Evolutionary conservation across 2,113 vertebrate species (phyloP).

Genomic region (Anseranas semipalmata): DNA sequence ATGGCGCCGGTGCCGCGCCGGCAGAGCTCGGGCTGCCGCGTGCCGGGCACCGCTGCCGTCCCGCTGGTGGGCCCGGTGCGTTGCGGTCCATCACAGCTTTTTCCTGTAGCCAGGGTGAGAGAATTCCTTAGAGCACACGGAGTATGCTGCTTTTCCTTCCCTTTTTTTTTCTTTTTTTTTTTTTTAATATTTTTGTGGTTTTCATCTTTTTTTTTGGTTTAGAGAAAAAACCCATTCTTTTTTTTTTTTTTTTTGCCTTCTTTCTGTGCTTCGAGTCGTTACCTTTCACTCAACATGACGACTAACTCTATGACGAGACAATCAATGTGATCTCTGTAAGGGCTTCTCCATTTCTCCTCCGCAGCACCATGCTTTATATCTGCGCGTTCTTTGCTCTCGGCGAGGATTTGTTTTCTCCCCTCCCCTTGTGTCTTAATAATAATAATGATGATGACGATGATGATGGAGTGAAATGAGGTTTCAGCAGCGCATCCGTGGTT

Average conservation of each 20-base stretch:
- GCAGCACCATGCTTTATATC: background rate
- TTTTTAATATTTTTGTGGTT: background rate
- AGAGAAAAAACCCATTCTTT: background rate
- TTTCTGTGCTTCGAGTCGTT: background rate
- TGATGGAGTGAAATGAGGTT: background rate
- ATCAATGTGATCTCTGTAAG: constrained; percentile 80
- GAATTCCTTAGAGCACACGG: background rate
- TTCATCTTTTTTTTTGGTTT: background rate
- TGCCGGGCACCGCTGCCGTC: background rate
- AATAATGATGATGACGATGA: background rate
- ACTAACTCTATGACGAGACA: constrained; percentile 49
- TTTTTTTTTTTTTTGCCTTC: background rate
- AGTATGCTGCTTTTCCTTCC: constrained; percentile 68
- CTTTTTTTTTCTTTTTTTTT: background rate
- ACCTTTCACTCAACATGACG: background rate
- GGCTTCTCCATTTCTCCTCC: constrained; percentile 66
- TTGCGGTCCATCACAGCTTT: background rate
- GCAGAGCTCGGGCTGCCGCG: background rate
- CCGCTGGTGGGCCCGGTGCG: too few species aligned
- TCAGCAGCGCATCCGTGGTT: constrained; percentile 15
- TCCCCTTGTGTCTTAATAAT: background rate
- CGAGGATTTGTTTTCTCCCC: background rate
- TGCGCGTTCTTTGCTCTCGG: background rate
- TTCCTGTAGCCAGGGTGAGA: background rate
- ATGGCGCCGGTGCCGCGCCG: rapidly evolving